These are phyloP conservation scores for Cantharis rustica DNA, from an alignment of 2,888 invertebrate species.

Conservation along the genomic window DNA sequence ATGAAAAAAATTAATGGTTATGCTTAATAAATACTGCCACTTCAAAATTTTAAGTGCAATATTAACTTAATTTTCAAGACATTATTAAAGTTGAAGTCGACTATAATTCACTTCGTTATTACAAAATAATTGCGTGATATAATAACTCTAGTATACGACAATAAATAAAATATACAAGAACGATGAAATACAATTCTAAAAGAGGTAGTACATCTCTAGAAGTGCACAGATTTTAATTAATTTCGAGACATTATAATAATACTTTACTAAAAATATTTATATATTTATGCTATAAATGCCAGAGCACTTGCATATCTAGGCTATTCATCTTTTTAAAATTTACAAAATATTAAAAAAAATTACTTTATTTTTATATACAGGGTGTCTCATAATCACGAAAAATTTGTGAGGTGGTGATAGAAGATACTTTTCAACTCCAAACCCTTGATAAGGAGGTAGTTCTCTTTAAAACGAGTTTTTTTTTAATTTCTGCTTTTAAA, in stretches of 20 bases:
- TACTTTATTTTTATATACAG: too few species aligned
- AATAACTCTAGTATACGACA: constrained; percentile 5
- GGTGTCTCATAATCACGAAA: too few species aligned
- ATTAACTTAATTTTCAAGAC: constrained; percentile 10
- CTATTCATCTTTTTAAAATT: too few species aligned
- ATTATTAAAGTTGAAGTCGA: constrained; percentile 9
- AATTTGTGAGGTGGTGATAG: too few species aligned
- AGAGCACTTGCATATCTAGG: too few species aligned
- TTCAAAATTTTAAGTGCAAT: constrained; percentile 4
- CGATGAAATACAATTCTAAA: not conserved
- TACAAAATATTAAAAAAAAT: too few species aligned
- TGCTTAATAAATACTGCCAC: constrained; percentile 4
- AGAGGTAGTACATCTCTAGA: not conserved
- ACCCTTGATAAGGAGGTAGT: too few species aligned
- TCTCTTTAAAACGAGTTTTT: too few species aligned
- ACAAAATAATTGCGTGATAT: constrained; percentile 11
- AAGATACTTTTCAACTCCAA: too few species aligned
- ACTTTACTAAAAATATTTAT: not conserved
- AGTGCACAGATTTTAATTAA: not conserved
- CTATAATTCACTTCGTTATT: constrained; percentile 8
- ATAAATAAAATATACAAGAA: not conserved
- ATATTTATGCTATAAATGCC: too few species aligned
- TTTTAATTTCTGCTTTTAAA: too few species aligned
- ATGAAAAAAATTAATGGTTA: constrained; percentile 2
- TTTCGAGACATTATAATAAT: not conserved